phyloP scores from a whole-genome alignment of 2,113 vertebrate species.

The Nyctibius bracteatus region DNA sequence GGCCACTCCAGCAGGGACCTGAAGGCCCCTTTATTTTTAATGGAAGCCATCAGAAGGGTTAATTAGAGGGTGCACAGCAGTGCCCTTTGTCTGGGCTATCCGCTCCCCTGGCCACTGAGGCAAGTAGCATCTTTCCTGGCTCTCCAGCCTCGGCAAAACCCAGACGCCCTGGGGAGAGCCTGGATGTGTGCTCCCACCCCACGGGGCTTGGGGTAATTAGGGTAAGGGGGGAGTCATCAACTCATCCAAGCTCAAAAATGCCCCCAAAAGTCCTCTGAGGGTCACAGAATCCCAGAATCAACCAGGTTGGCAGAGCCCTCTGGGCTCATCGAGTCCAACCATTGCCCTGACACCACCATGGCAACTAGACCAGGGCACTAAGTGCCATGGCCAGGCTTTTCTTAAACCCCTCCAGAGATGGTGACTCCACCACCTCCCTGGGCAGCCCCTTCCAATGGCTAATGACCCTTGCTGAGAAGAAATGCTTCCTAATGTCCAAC shows the following conservation, averaged over 20 bases:
- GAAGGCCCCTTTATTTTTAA: slow-evolving; percentile 58
- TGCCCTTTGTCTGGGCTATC: background rate
- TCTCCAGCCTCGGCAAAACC: background rate
- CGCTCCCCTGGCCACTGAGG: background rate
- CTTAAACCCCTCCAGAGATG: no score
- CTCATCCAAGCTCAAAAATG: background rate
- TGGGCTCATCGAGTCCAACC: no score
- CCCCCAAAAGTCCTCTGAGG: background rate
- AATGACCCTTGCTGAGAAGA: no score
- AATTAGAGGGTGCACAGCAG: background rate
- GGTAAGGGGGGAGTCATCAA: no score
- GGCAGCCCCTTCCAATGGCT: no score
- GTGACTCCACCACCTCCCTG: no score
- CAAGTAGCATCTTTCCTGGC: background rate
- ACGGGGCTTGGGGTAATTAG: background rate
- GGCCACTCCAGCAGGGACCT: slow-evolving; percentile 60
- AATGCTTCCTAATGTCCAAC: no score
- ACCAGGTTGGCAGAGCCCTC: no score
- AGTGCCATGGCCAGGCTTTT: no score
- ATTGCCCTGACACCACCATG: no score
- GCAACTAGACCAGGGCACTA: no score
- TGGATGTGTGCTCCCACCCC: background rate
- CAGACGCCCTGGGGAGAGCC: background rate
- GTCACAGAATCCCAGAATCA: no score
- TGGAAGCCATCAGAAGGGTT: slow-evolving; percentile 50